phyloP scores from a whole-genome alignment of 2,113 vertebrate genomes.

The Burhinus oedicnemus region DNA sequence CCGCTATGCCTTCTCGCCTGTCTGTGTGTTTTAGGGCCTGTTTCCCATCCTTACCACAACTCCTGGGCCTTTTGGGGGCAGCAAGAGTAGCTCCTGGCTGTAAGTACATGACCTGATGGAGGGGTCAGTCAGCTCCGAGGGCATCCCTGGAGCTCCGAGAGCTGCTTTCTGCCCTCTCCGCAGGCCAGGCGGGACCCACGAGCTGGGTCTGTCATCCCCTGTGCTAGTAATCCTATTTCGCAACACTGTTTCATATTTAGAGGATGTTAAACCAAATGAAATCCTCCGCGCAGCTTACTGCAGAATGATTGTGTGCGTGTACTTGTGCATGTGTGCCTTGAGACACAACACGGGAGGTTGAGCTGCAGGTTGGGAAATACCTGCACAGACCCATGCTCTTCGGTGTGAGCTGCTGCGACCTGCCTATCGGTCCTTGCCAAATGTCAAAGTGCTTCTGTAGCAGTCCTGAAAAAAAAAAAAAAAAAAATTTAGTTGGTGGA shows the following conservation, averaged over 20 bases:
- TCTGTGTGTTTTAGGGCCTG: not conserved
- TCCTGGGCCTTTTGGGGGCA: not conserved
- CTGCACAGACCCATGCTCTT: not conserved
- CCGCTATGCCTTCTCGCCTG: not conserved
- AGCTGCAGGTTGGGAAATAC: not conserved
- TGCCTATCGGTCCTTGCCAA: rapidly evolving
- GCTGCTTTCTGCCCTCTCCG: not conserved
- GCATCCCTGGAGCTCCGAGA: not conserved
- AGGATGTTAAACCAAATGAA: not conserved
- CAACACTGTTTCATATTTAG: not conserved
- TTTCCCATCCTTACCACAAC: not conserved
- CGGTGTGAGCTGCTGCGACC: rapidly evolving
- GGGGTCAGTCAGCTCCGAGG: not conserved
- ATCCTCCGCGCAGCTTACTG: not conserved
- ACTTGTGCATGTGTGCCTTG: not conserved
- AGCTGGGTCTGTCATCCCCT: not conserved
- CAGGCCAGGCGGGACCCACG: rapidly evolving
- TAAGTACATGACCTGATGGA: not conserved
- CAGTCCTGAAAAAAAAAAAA: not conserved
- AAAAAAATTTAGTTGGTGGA: not conserved
- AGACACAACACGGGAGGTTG: rapidly evolving
- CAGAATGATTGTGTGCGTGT: not conserved
- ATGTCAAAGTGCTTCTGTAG: not conserved
- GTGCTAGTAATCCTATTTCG: not conserved
- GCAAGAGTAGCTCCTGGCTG: not conserved